phyloP scores from a whole-genome alignment of 2,113 vertebrate species.

The Cryptotis parvus region DNA sequence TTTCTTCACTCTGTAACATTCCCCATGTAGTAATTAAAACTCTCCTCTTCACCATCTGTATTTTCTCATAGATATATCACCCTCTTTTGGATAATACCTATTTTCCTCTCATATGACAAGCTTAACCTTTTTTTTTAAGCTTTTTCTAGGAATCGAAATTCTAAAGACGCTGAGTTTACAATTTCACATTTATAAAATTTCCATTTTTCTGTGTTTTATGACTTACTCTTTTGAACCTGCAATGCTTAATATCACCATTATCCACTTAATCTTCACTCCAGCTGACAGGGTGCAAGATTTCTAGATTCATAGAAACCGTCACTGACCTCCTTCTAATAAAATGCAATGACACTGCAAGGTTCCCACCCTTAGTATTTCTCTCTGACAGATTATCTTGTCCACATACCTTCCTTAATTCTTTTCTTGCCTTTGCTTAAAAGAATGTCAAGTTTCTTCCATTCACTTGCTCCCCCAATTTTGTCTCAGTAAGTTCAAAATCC shows the following conservation, averaged over 20 bases:
- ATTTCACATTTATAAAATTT: not conserved
- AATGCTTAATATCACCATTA: not conserved
- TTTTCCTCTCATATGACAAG: not conserved
- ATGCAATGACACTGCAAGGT: accelerated
- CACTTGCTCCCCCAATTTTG: not conserved
- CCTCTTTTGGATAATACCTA: not conserved
- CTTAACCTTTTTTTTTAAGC: not conserved
- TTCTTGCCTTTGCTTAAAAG: not conserved
- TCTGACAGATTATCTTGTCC: not conserved
- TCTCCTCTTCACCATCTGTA: not conserved
- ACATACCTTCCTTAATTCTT: not conserved
- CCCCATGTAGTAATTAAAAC: not conserved
- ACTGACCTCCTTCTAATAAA: not conserved
- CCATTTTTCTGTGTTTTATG: not conserved
- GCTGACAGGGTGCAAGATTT: too few species aligned
- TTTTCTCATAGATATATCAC: not conserved
- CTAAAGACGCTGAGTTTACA: not conserved
- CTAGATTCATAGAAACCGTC: not conserved
- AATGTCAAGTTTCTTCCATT: not conserved
- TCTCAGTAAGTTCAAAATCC: not conserved
- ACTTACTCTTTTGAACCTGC: not conserved
- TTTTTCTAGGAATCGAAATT: not conserved
- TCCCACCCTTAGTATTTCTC: not conserved
- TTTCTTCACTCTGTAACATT: not conserved
- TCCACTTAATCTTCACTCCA: not conserved